A percentile compares a stretch with the other conserved stretches of the same genome.
These are phyloP conservation scores for Melipona quadrifasciata DNA, from an alignment of 1,140 invertebrate genomes.

Conservation along the genomic window DNA sequence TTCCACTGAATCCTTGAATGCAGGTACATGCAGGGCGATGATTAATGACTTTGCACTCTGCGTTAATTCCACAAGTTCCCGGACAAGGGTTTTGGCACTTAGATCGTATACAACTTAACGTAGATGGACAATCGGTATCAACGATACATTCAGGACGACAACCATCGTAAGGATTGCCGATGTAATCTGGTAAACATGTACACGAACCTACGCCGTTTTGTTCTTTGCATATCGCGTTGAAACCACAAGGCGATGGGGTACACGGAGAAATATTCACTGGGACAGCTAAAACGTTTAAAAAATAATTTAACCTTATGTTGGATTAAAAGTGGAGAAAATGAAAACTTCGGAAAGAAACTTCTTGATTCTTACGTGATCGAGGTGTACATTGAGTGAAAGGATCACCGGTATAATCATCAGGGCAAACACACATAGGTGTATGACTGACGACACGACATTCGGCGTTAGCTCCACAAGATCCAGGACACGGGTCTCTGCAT, in stretches of 20 bases:
- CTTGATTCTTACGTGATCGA: slow-evolving; percentile 45
- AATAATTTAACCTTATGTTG: not conserved
- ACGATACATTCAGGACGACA: slow-evolving; percentile 82
- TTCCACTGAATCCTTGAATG: slow-evolving; percentile 81
- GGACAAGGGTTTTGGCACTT: slow-evolving; percentile 84
- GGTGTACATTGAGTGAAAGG: slow-evolving; percentile 86
- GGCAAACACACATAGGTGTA: slow-evolving; percentile 85
- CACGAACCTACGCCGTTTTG: slow-evolving; percentile 88
- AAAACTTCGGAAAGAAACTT: not conserved
- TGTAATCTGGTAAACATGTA: slow-evolving; percentile 83
- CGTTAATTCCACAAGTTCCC: slow-evolving; percentile 82
- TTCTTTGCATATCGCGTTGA: slow-evolving; percentile 88
- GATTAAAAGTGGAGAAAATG: not conserved
- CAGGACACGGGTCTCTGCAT: slow-evolving; percentile 84
- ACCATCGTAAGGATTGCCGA: slow-evolving; percentile 78
- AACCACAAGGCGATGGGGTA: slow-evolving; percentile 87
- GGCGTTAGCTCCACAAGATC: slow-evolving; percentile 83
- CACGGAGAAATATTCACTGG: slow-evolving; percentile 81
- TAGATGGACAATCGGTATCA: slow-evolving; percentile 79
- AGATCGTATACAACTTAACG: slow-evolving; percentile 81
- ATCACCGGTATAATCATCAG: slow-evolving; percentile 86
- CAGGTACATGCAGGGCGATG: slow-evolving; percentile 84
- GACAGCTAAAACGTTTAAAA: not conserved
- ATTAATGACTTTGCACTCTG: slow-evolving; percentile 82
- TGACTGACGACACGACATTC: slow-evolving; percentile 87